These are phyloP conservation scores for Catostomus latipinnis DNA, from an alignment of 2,797 vertebrate species.

Conservation along the genomic window DNA sequence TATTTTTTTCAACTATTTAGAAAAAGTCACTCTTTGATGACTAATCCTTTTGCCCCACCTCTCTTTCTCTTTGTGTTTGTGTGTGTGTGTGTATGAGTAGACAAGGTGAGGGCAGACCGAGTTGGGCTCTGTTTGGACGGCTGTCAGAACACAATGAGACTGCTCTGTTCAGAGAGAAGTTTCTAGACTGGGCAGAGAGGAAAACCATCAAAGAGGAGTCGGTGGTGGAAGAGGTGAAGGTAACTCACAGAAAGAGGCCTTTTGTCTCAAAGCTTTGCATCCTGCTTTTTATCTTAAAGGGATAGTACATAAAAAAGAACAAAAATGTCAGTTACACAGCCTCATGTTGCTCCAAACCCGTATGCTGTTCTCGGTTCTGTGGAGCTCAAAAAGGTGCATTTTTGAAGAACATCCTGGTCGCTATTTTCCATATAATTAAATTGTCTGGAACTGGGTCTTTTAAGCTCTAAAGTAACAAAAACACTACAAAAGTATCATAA, in stretches of 20 bases:
- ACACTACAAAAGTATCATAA: no score
- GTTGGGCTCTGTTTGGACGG: constrained; percentile 81
- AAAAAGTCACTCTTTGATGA: neutral
- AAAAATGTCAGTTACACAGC: no score
- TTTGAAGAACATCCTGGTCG: no score
- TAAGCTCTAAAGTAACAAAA: no score
- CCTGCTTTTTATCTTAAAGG: neutral
- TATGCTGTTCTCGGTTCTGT: no score
- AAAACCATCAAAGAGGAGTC: constrained; percentile 73
- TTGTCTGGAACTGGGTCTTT: no score
- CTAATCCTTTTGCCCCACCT: neutral
- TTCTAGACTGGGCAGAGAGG: constrained; percentile 83
- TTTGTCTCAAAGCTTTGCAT: neutral
- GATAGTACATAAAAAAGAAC: no score
- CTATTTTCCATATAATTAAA: no score
- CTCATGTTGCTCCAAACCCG: no score
- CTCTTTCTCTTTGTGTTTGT: neutral
- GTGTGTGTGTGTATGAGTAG: constrained; percentile 60
- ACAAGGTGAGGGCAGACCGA: constrained; percentile 78
- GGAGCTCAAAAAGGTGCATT: no score
- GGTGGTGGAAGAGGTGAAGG: constrained; percentile 76
- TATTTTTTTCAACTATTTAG: no score
- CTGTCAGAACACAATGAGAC: constrained; percentile 86
- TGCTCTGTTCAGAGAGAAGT: constrained; percentile 83
- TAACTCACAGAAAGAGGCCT: constrained; percentile 39